Evolutionary conservation across 2,888 invertebrate species (phyloP), one percentile per base, ranked within the genome.

Genomic region (Cephus nigrinus): DNA sequence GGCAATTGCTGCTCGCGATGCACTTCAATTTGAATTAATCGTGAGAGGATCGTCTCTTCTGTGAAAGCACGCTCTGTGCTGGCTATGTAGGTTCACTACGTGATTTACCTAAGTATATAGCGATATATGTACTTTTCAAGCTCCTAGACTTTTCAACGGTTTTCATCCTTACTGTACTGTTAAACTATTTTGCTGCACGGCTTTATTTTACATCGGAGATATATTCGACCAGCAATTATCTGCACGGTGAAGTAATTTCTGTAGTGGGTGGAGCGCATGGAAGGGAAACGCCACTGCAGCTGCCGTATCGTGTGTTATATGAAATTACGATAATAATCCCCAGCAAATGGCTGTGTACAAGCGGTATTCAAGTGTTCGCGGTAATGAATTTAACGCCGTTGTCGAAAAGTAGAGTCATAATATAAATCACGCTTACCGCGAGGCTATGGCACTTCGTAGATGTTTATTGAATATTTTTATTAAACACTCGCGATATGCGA

Each of bases 381-480:
- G 84, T 87, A 87, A 87, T 85, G 85, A 84, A 87, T 87, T 86
- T 87, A 85, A 84, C 84, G 83, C 81, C 82, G 84, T 85, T 84
- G 86, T 86, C 87, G 87, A 88, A 88, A 87, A 86, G 85, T 86
- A 84, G 80, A 82, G 83, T 80, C 81, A 82, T 87, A 82, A 86
- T 85, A 88, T 87, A 86, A 87, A 87, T 87, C 85, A 84, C 77
- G 73, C 76, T 79, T 82, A 82, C 78, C 78, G 79, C 74, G 78
- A 73, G 78, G 80, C 75, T 77, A 74, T 75, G 80, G 79, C 81
- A 82, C 84, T 85, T 85, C 82, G 81, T 81, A 80, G 83, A 82
- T 85, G 82, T 85, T 87, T 86, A 86, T 87, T 87, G 85, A 84
- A 82, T 79, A 83, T 81, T 84, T 85, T 87, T 84, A 86, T 87